Evolutionary conservation across 2,888 invertebrate species (phyloP), one percentile per base, ranked within the genome.

Genomic region (Limulus polyphemus): DNA sequence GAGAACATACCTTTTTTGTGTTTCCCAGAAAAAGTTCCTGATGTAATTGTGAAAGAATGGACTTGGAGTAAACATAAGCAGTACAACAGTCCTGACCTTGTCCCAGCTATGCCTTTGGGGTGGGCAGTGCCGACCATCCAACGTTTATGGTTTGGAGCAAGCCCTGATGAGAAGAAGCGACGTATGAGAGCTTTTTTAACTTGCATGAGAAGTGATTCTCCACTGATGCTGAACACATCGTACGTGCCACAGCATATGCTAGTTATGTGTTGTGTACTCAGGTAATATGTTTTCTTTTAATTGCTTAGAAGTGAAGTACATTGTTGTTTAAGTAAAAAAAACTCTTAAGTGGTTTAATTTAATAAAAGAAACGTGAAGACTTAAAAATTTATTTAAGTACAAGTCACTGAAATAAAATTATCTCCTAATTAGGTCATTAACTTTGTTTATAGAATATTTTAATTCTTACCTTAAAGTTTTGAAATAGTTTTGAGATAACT

Each of bases 101-200:
- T 92, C 7, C 83, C 84, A 68, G 91, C 91, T 3, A 83, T 85
- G 62, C 84, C 87, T 63, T 82, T 92, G 61, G 88, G 90, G 58
- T 92, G 92, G 92, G 88, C 87, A 1, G 90, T 90, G 62, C 92
- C 92, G 11, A 91, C 91, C n/a, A 84, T 92, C 72, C 90, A 91
- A 76, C 82, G 90, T 71, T 81, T 93, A 71, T 93, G 93, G 92
- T 88, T 91, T 77, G 90, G 90, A 67, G 69, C 70, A 50, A 69
- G 71, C 49, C 68, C 75, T 65, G 92, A 92, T 72, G 91, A 92
- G 75, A 91, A 90, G 74, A 84, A 90, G 69, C 83, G 89, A 48
- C 82, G 90, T 58, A 82, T 89, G 78, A 80, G 88, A 60, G 91
- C 90, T 50, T 88, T 90, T 75, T 81, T 93, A 58, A 88, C 90